Conservation (phyloP, 2,888 invertebrate genomes). For the Digitonthophagus gazella region DNA sequence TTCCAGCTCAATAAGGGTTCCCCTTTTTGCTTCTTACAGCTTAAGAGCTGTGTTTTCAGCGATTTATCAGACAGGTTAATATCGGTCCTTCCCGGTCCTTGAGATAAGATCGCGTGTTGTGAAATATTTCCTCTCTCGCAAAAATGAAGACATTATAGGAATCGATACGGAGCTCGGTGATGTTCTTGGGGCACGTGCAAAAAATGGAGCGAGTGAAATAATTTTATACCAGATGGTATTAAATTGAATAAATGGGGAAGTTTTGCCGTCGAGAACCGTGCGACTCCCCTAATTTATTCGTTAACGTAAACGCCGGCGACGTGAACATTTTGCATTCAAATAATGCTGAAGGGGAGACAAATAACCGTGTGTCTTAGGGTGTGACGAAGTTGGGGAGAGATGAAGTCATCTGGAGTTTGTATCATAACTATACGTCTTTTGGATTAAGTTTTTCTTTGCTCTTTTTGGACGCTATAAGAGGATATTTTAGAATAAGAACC, state of each 20-base stretch:
- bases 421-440: neutral
- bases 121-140: neutral
- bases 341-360: neutral
- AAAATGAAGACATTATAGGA: neutral
- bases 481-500: neutral
- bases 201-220: neutral
- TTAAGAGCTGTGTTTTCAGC: neutral
- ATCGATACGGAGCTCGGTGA: neutral
- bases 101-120: neutral
- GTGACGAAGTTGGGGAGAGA: no score
- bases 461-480: no score
- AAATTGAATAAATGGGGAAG: neutral
- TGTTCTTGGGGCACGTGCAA: neutral
- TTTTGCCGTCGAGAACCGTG: neutral
- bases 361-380: neutral
- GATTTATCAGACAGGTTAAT: neutral
- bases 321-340: neutral
- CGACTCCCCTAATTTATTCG: neutral
- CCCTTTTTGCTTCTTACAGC: neutral
- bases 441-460: neutral
- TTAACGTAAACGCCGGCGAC: neutral
- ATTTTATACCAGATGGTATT: neutral
- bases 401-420: neutral
- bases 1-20: neutral
- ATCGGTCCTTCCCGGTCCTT: no score